phyloP scores from a whole-genome alignment of 2,113 vertebrate species.

The Rousettus leschenaultii region DNA sequence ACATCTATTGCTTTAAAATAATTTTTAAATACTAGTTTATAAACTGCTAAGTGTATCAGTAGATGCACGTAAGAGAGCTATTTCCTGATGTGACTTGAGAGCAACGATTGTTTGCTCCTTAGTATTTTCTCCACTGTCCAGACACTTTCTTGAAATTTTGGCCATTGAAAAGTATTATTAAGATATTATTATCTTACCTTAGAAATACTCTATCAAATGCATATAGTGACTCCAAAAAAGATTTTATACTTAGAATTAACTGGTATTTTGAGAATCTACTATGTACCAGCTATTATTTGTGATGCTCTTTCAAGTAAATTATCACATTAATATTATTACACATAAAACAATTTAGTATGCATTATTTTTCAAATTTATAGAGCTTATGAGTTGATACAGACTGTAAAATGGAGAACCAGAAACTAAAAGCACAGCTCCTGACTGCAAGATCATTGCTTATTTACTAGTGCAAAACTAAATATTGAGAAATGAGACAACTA shows the following conservation, averaged over 20 bases:
- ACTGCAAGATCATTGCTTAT: not conserved
- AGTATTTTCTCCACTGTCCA: not conserved
- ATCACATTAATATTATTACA: not conserved
- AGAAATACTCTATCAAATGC: not conserved
- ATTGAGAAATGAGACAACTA: not conserved
- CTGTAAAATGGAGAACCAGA: not conserved
- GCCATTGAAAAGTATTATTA: not conserved
- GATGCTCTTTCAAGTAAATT: not conserved
- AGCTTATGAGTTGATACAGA: not conserved
- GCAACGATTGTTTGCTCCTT: accelerated
- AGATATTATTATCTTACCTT: not conserved
- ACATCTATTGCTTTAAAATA: not conserved
- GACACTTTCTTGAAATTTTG: not conserved
- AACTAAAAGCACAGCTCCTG: not conserved
- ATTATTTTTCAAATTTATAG: not conserved
- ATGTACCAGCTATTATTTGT: not conserved
- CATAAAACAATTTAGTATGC: not conserved
- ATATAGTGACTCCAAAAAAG: accelerated
- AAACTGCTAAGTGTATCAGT: not conserved
- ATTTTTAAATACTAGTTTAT: not conserved
- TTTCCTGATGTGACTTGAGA: not conserved
- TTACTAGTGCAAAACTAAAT: not conserved
- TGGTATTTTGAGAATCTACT: not conserved
- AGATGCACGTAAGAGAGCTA: not conserved
- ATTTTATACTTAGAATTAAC: not conserved